Evolutionary conservation across 2,797 vertebrate species (phyloP), one percentile per base, ranked within the genome.

Genomic region (Urosaurus nigricauda): DNA sequence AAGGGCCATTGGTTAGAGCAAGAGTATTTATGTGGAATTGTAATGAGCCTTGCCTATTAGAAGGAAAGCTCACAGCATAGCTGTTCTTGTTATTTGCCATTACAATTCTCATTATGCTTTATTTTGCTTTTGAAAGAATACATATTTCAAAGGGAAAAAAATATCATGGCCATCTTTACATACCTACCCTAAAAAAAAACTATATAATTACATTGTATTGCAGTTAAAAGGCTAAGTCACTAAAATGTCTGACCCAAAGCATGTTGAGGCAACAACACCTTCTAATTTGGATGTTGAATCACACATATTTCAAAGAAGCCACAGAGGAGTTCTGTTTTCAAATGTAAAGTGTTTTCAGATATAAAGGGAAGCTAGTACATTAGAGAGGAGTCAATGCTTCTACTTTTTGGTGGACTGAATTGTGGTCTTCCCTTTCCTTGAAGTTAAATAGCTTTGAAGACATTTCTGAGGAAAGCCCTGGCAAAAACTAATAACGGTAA

Each of bases 21-120:
- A 93, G 29, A 17, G 4, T 63, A 37, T 92, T 47, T 87, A 89
- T 5, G 1, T 60, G 47, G 87, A 90, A 90, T 88, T 65, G 81
- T 53, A 92, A 82, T 92, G 60, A 82, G 0, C 26, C 8, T 78
- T 43, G 32, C 53, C n/a, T 88, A 40, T 88, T 89, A 26, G 0
- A 35, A 93, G 75, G 43, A 83, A 5, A 75, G 60, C 83, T 88
- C 88, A 77, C 53, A 74, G 0, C 0, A 0, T 79, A 58, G 85
- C 29, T 4, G 0, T 91, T 92, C 63, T 82, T 58, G 51, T n/a
- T 60, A 4, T 70, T 53, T 86, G n/a, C 56, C 35, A 70, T 4
- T 24, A 2, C 6, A 14, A 40, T 40, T 78, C 29, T 71, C 29
- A 35, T 37, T 35, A 74, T 35, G 37, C 19, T 88, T 43, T 58